Percentiles rank a stretch among this genome's conserved stretches.
phyloP scores from a whole-genome alignment of 2,888 invertebrate genomes.

The Lycia hirtaria region DNA sequence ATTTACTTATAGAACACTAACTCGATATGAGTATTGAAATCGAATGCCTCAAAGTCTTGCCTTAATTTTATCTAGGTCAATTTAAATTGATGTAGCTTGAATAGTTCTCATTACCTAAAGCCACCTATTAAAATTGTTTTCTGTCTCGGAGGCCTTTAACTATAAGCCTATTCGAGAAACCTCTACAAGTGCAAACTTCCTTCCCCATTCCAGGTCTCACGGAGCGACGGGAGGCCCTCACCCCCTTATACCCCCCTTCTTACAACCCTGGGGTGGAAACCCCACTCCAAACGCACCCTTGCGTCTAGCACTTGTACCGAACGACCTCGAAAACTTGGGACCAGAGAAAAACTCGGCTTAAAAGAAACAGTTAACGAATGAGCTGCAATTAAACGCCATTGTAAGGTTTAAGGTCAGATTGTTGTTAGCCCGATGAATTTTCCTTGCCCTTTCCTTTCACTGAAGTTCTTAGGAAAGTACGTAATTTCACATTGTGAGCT shows the following conservation, averaged over 20 bases:
- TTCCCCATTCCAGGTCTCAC: constrained; percentile 42
- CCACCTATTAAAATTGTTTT: constrained; percentile 32
- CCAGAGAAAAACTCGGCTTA: constrained; percentile 41
- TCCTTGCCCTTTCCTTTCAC: constrained; percentile 43
- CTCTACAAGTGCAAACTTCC: constrained; percentile 65
- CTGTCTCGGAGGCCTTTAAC: constrained; percentile 44
- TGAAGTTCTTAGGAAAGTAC: constrained; percentile 27
- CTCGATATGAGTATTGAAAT: neutral
- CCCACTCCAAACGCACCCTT: constrained; percentile 43
- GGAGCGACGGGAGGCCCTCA: constrained; percentile 51
- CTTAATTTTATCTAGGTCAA: neutral
- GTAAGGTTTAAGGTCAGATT: constrained; percentile 51
- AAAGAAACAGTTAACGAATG: constrained; percentile 43
- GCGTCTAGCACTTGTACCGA: constrained; percentile 70
- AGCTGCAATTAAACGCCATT: constrained; percentile 55
- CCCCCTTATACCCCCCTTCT: constrained; percentile 24
- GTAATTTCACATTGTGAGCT: constrained; percentile 26
- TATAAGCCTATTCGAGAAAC: constrained; percentile 58
- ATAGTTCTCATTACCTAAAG: constrained; percentile 16
- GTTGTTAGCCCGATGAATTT: constrained; percentile 46
- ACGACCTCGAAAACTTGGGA: constrained; percentile 74
- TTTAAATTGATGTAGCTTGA: neutral
- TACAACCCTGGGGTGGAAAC: constrained; percentile 5
- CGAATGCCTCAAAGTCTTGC: neutral
- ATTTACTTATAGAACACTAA: too few species aligned